Base-by-base conservation (phyloP, 2,797 vertebrate species). In the Sylvia borin region DNA sequence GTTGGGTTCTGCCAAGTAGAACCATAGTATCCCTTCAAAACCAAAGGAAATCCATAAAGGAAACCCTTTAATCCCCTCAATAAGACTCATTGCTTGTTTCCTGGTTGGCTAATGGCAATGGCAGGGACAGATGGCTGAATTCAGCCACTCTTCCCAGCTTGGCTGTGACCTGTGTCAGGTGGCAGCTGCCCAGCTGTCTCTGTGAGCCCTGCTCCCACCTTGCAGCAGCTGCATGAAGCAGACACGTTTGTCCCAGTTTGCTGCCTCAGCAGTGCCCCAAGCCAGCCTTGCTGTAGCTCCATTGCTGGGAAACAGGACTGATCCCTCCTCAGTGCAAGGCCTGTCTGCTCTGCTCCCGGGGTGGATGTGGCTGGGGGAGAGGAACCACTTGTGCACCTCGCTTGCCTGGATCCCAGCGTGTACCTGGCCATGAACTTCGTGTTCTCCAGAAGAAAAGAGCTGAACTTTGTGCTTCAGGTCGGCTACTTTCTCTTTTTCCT, bases 351-450 rank as follows among this genome's bases (percentile, higher is more conserved):
- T 50, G 25, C 29, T 43, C 43, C 64, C 25, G 2, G 48, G 21
- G 11, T 73, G 64, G 25, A n/a, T 26, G 31, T 2, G 17, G 34
- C 67, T 64, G 42, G 5, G 38, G 82, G 62, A 71, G n/a, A 75
- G 15, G n/a, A 80, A 11, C 60, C 6, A 1, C 18, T 6, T 7
- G 16, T 13, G 9, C 5, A 8, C 18, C 4, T 4, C 2, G 14
- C 25, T 16, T 34, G 48, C 57, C 60, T 58, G 31, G 11, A 48
- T 62, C 25, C 26, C 53, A 7, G 40, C 1, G 0, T n/a, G 43
- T 95, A 99, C 99, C 98, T 99, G 98, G 27, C 98, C 98, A 15
- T 98, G 98, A 7, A 96, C 96, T 90, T 98, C 97, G 31, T 97
- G 60, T 21, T 98, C 95, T 64, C 97, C 98, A 6, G 98, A 98